phyloP scores from a whole-genome alignment of 37 sponge, comb jelly and placozoan genomes.

The Chondrilla cf. caribensis region DNA sequence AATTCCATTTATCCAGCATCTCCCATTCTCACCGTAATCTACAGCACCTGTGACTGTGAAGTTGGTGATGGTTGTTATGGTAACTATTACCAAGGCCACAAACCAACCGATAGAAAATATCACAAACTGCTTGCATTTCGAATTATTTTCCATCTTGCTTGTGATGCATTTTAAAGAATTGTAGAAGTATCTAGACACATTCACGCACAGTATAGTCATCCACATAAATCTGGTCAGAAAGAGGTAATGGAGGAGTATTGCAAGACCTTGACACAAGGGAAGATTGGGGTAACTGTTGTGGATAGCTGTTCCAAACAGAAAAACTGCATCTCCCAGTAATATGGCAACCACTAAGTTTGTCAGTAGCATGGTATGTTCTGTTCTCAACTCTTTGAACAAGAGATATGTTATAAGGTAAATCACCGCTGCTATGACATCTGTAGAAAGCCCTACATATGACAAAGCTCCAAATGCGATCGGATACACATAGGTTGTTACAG shows the following conservation, averaged over 20 bases:
- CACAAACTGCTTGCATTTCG: too few species aligned
- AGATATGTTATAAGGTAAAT: conserved; percentile 32
- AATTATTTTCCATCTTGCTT: too few species aligned
- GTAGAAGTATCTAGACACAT: conserved; percentile 1
- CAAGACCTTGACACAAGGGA: conserved; percentile 14
- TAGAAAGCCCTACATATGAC: conserved; percentile 43
- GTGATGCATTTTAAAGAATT: conserved; percentile 4
- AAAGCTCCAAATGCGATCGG: neutral
- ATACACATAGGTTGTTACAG: neutral
- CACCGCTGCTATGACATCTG: conserved; percentile 35
- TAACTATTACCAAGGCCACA: too few species aligned
- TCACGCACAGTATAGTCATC: conserved; percentile 38
- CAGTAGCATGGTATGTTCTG: conserved; percentile 32
- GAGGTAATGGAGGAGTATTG: conserved; percentile 39
- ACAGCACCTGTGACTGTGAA: conserved; percentile 25
- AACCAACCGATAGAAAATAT: too few species aligned
- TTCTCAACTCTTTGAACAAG: conserved; percentile 44
- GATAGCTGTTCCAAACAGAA: neutral
- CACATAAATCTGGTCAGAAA: conserved; percentile 43
- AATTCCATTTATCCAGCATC: conserved; percentile 47
- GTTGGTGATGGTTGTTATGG: conserved; percentile 22
- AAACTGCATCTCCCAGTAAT: conserved; percentile 13
- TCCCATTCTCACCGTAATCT: neutral
- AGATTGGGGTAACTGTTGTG: neutral
- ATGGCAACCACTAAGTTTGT: conserved; percentile 36